phyloP scores from a whole-genome alignment of 2,888 invertebrate species.

The Hypomecis atomaria region DNA sequence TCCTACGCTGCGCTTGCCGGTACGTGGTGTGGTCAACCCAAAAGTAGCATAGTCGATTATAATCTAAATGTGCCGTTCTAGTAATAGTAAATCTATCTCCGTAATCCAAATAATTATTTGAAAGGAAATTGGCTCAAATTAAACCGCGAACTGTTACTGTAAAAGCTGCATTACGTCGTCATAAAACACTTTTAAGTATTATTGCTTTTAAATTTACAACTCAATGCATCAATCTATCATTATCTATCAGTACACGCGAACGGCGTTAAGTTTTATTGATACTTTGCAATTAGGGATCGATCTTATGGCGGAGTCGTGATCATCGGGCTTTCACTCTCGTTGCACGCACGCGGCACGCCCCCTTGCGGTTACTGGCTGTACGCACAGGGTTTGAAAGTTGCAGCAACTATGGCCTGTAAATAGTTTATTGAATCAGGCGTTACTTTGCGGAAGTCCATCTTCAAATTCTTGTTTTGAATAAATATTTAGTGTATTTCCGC shows the following conservation, averaged over 20 bases:
- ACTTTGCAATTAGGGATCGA: slow-evolving; percentile 59
- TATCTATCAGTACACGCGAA: slow-evolving; percentile 16
- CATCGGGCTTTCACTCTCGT: slow-evolving; percentile 71
- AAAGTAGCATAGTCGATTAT: too few species aligned
- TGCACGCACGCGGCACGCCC: slow-evolving; percentile 59
- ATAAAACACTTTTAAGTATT: not conserved
- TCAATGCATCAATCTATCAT: slow-evolving; percentile 14
- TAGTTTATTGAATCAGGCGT: too few species aligned
- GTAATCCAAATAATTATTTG: too few species aligned
- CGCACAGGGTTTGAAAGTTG: slow-evolving; percentile 33
- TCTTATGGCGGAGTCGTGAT: slow-evolving; percentile 61
- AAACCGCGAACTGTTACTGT: not conserved
- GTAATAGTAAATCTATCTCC: too few species aligned
- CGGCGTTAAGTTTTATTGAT: slow-evolving; percentile 50
- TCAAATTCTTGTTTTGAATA: too few species aligned
- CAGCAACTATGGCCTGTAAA: slow-evolving; percentile 2
- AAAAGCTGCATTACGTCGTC: not conserved
- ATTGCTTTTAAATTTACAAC: slow-evolving; percentile 6
- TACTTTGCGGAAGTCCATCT: too few species aligned
- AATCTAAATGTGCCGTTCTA: too few species aligned
- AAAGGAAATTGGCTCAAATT: not conserved
- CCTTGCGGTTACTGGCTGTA: slow-evolving; percentile 20
- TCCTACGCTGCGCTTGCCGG: too few species aligned
- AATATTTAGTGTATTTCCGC: too few species aligned
- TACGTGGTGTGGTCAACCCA: too few species aligned